Evolutionary conservation across 2,113 vertebrate genomes (phyloP), one percentile per base, ranked within the genome.

Genomic region (Callipepla californica): DNA sequence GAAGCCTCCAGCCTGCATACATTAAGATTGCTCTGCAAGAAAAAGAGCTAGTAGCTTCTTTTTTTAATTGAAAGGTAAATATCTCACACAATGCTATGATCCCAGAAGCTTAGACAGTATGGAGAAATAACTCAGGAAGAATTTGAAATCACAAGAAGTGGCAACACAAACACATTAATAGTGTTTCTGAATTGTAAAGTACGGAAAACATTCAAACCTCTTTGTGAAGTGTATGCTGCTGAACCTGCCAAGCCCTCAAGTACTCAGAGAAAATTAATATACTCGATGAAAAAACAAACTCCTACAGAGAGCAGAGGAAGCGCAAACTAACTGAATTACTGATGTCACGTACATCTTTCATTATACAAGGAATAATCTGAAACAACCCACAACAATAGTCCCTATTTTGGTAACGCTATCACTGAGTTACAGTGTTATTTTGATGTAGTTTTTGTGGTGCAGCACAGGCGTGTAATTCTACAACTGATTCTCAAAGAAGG

Each of bases 11-110:
- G 45, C 28, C 26, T 42, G 36, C 70, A 25, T 18, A n/a, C 38
- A 22, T 53, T 65, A n/a, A 78, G 19, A 38, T 25, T 14, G 38
- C 13, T 40, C n/a, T 88, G 67, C 32, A 65, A 83, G 87, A n/a
- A 53, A 61, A 61, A 83, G 68, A 76, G 47, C 47, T 61, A 80
- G 59, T 73, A 63, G 38, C 38, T 83, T 74, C 14, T 45, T 67
- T 88, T 82, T 82, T 7, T 85, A 92, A 94, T 1, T 70, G 59
- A 87, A 95, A 87, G 47, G 59, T 91, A 74, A 83, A 92, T 91
- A 70, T 80, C 72, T 92, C 51, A 83, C 47, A 59, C 89, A 85
- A 95, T 89, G 67, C 28, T 58, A 18, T 70, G 42, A 76, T 58
- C 92, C 53, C 70, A 69, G 70, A 81, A 44, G 34, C 30, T 92